A percentile compares a stretch with the other conserved stretches of the same genome.
phyloP scores from a whole-genome alignment of 2,797 vertebrate species.

The Fratercula arctica region DNA sequence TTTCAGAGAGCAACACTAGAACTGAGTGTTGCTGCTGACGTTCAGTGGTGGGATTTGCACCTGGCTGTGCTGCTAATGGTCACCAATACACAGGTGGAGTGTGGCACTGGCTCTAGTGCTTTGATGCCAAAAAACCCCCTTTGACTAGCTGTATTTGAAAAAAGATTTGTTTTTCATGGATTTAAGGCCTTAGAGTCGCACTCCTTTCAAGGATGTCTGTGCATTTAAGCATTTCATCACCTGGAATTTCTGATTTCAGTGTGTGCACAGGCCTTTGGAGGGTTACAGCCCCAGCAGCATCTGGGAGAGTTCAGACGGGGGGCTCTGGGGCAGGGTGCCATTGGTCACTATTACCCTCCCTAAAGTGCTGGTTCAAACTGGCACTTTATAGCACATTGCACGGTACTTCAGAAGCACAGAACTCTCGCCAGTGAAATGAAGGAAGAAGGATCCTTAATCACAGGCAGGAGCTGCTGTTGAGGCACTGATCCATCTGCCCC shows the following conservation, averaged over 20 bases:
- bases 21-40: not conserved
- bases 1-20: not conserved
- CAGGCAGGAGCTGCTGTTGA: not conserved
- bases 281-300: accelerated
- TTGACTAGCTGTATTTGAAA: not conserved
- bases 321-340: not conserved
- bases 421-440: not conserved
- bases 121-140: not conserved
- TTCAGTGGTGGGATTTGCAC: not conserved
- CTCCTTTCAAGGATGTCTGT: not conserved
- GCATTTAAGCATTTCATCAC: not conserved
- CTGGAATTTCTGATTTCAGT: not conserved
- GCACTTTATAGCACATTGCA: not conserved
- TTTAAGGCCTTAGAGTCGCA: not conserved
- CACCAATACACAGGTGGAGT: not conserved
- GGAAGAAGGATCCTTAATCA: not conserved
- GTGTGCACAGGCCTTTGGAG: not conserved
- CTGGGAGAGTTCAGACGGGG: not conserved
- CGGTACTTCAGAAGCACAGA: not conserved
- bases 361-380: not conserved
- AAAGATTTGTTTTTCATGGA: not conserved
- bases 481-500: not conserved
- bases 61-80: not conserved
- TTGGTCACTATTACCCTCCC: not conserved
- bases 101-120: accelerated